Conservation (phyloP, 2,888 invertebrate species). For the Hymenopus coronatus region DNA sequence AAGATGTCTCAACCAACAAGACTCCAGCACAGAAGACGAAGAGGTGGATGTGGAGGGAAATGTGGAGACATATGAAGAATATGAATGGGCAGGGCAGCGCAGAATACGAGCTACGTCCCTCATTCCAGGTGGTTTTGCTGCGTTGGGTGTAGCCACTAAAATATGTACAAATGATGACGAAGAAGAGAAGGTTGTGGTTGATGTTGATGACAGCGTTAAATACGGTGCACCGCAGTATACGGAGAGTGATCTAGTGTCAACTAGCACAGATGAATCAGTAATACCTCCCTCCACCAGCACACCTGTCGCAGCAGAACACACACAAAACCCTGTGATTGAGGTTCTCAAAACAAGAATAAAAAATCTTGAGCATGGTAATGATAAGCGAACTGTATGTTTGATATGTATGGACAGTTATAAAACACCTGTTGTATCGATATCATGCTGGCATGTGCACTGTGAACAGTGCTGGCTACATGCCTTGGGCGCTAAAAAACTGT, state of each 20-base stretch:
- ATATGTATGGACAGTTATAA: not conserved
- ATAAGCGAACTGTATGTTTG: not conserved
- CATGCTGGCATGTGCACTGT: slow-evolving; percentile 6
- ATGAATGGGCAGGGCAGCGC: slow-evolving; percentile 65
- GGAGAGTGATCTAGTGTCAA: not conserved
- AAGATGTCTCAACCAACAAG: slow-evolving; percentile 39
- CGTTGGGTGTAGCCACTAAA: not conserved
- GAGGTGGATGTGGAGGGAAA: slow-evolving; percentile 35
- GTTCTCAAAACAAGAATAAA: not conserved
- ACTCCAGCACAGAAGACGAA: slow-evolving; percentile 3
- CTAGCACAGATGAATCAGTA: not conserved
- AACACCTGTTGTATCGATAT: not conserved
- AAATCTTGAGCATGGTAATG: not conserved
- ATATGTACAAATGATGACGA: not conserved
- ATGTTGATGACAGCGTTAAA: not conserved
- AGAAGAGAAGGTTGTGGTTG: not conserved
- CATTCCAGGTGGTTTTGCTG: not conserved
- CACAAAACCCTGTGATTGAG: not conserved
- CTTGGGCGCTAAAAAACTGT: slow-evolving; percentile 51
- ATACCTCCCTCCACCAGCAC: no score
- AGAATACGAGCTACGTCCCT: not conserved
- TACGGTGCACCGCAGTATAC: not conserved
- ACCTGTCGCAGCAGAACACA: not conserved
- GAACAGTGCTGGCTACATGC: slow-evolving; percentile 67
- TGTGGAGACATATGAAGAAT: slow-evolving; percentile 69